A percentile compares a stretch with the other conserved stretches of the same genome.
These are phyloP conservation scores for Phalanger gymnotis DNA, from an alignment of 2,797 vertebrate genomes.

Conservation along the genomic window DNA sequence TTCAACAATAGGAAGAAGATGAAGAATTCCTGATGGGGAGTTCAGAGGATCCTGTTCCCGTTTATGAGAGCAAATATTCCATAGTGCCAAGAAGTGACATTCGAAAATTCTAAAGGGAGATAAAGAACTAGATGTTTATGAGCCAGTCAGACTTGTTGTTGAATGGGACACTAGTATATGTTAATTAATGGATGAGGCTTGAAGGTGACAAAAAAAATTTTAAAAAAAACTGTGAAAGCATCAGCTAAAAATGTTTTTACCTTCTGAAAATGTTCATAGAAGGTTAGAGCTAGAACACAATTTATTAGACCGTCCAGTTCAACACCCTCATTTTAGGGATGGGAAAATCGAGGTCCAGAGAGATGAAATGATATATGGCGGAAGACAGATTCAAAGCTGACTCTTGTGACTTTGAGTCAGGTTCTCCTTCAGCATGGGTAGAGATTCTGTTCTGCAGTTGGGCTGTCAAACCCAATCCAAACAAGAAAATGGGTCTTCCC, in stretches of 20 bases:
- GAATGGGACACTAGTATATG: conserved; percentile 1
- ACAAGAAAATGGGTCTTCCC: neutral
- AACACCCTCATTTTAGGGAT: neutral
- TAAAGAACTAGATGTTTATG: conserved; percentile 30
- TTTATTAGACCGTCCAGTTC: neutral
- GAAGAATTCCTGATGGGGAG: conserved; percentile 34
- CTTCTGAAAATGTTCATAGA: neutral
- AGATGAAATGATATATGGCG: neutral
- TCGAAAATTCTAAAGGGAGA: conserved; percentile 1
- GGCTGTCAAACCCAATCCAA: neutral
- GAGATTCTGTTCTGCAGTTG: neutral
- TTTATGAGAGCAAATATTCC: conserved; percentile 36
- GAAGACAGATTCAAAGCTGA: neutral
- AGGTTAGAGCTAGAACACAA: neutral
- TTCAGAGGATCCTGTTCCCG: conserved; percentile 22
- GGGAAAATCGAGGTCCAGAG: neutral
- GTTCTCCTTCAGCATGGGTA: neutral
- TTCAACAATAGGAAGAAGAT: conserved; percentile 35
- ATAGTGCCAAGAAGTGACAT: neutral
- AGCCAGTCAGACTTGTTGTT: neutral
- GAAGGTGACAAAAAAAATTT: neutral
- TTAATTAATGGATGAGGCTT: neutral
- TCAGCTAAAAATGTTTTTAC: neutral
- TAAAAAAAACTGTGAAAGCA: neutral
- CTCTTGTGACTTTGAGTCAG: neutral